Conservation (phyloP, 2,888 invertebrate species). For the Tinea semifulvella region DNA sequence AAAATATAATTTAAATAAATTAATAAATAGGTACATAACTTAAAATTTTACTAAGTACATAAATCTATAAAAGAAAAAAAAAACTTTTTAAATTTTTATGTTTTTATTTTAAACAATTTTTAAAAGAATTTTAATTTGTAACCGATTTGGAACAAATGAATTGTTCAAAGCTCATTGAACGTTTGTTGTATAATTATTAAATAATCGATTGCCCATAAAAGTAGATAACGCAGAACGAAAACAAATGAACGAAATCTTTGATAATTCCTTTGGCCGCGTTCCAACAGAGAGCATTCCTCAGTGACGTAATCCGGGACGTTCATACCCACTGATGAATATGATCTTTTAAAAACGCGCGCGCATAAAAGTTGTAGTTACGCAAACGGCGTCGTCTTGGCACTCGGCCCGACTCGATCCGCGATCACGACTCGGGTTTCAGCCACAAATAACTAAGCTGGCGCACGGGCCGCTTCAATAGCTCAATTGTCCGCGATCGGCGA, state of each 20-base stretch:
- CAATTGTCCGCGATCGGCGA: slow-evolving; percentile 28
- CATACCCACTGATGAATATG: slow-evolving; percentile 27
- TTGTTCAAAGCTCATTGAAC: too few relatives aligned
- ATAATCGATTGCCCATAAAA: slow-evolving; percentile 9
- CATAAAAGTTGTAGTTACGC: slow-evolving; percentile 50
- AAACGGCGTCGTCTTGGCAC: slow-evolving; percentile 51
- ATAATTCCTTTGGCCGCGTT: slow-evolving; percentile 53
- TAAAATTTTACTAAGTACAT: neutral
- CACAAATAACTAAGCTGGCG: slow-evolving; percentile 59
- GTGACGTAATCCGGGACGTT: slow-evolving; percentile 51
- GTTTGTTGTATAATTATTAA: neutral
- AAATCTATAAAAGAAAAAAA: neutral
- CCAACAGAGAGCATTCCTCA: slow-evolving; percentile 34
- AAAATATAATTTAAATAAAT: too few relatives aligned
- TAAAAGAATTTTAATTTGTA: too few relatives aligned
- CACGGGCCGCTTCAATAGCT: slow-evolving; percentile 25
- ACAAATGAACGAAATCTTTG: slow-evolving; percentile 18
- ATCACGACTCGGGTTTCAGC: slow-evolving; percentile 59
- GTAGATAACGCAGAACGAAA: slow-evolving; percentile 9
- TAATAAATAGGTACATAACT: too few relatives aligned
- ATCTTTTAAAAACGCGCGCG: slow-evolving; percentile 45
- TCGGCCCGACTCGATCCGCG: slow-evolving; percentile 41
- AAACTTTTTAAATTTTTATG: neutral
- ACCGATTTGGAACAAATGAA: too few relatives aligned
- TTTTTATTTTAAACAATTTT: neutral